phyloP scores from a whole-genome alignment of 2,888 invertebrate genomes.

The Pseudoips prasinana region DNA sequence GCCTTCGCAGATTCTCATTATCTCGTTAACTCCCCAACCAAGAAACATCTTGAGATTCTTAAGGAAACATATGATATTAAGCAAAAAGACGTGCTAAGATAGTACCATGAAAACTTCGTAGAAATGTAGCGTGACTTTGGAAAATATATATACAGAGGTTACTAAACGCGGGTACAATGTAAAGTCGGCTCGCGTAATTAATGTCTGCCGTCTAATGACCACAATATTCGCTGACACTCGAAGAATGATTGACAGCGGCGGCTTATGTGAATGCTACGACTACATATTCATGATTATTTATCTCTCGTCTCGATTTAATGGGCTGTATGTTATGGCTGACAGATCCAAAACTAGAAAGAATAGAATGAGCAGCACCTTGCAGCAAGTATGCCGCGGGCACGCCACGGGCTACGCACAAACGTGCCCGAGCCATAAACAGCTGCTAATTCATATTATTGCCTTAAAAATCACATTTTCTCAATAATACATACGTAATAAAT shows the following conservation, averaged over 20 bases:
- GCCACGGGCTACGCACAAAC: slow-evolving; percentile 12
- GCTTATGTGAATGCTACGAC: slow-evolving; percentile 43
- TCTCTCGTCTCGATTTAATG: slow-evolving; percentile 47
- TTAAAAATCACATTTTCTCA: slow-evolving; percentile 18
- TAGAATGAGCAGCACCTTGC: slow-evolving; percentile 54
- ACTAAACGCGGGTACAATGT: too few relatives aligned
- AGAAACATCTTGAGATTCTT: too few relatives aligned
- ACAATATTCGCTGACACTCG: slow-evolving; percentile 1
- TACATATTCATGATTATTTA: slow-evolving; percentile 54
- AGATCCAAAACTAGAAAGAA: slow-evolving; percentile 56
- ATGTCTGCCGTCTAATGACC: too few relatives aligned
- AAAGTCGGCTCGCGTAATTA: too few relatives aligned
- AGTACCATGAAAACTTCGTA: too few relatives aligned
- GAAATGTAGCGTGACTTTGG: too few relatives aligned
- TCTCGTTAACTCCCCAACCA: too few relatives aligned
- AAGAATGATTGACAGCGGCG: slow-evolving; percentile 54
- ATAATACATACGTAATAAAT: slow-evolving; percentile 11
- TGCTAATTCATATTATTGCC: slow-evolving; percentile 15
- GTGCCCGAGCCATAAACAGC: slow-evolving; percentile 6
- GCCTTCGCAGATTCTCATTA: too few relatives aligned
- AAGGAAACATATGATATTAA: too few relatives aligned
- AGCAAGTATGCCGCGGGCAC: slow-evolving; percentile 41
- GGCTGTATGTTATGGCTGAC: slow-evolving; percentile 31
- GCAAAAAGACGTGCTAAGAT: too few relatives aligned
- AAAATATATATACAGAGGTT: too few relatives aligned